Evolutionary conservation across 2,888 invertebrate genomes (phyloP).

Genomic region (Hedya salicella): DNA sequence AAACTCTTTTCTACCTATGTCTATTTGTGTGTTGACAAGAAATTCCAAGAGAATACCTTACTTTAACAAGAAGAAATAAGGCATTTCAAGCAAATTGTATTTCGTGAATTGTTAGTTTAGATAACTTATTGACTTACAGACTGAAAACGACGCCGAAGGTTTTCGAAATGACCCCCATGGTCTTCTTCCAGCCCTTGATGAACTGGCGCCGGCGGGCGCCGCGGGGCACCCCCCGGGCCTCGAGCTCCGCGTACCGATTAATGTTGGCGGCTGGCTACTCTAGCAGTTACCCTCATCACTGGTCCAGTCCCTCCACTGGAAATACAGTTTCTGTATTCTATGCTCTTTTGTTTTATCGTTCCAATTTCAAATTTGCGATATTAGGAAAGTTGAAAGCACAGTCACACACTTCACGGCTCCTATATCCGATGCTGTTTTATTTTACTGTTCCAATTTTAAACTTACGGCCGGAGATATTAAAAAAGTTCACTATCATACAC

Average conservation of each 20-base stretch:
- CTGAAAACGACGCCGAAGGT: constrained; percentile 92
- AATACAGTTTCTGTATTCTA: constrained; percentile 43
- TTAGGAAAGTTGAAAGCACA: not conserved
- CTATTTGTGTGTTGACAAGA: too few species aligned
- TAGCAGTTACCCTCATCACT: constrained; percentile 63
- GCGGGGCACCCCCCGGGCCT: constrained; percentile 75
- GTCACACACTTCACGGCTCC: too few species aligned
- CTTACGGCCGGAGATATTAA: too few species aligned
- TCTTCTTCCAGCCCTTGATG: constrained; percentile 82
- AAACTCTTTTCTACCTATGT: too few species aligned
- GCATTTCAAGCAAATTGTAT: too few species aligned
- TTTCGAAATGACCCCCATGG: constrained; percentile 91
- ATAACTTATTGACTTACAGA: constrained; percentile 85
- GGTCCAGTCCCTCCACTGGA: constrained; percentile 65
- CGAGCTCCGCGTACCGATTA: constrained; percentile 78
- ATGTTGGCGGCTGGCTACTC: constrained; percentile 71
- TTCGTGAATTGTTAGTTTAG: not conserved
- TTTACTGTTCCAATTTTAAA: too few species aligned
- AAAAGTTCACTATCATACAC: too few species aligned
- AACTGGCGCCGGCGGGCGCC: constrained; percentile 82
- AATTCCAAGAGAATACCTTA: too few species aligned
- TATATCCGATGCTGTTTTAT: too few species aligned
- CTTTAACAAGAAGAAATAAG: too few species aligned
- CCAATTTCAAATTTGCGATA: not conserved
- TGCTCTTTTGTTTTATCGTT: not conserved